Base-by-base conservation (phyloP, 2,888 invertebrate genomes). In the Acrobasis consociella region DNA sequence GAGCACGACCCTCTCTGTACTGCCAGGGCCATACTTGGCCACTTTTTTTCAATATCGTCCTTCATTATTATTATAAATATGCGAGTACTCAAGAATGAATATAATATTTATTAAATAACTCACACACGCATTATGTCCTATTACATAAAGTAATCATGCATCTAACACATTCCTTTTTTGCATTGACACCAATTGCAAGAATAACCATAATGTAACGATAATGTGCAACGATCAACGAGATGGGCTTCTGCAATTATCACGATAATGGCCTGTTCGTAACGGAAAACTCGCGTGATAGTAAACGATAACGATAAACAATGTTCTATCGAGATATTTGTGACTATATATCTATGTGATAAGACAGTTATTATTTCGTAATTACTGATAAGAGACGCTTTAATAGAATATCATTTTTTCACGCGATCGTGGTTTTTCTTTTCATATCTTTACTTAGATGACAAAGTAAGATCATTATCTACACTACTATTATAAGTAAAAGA, bases 211-310 rank as follows among this genome's bases (percentile, higher is more conserved):
- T 58, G 10, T 17, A 42, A 56, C 17, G 58, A 58, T 49, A 58
- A 49, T 49, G 9, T 11, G 22, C 17, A 13, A 49, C 13, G 10
- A 59, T 49, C 37, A 15, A 9, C 46, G 42, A 49, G 49, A 59
- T 49, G 49, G n/a, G 31, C 37, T 37, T 52, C 52, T 31, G 2
- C 37, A 49, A 49, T 37, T 49, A 59, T n/a, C 15, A 37, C n/a
- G 49, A 49, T 59, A 49, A 37, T 9, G 49, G n/a, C 2, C 42
- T 37, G 51, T 58, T 58, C 58, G 53, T 58, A 60, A 39, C 31
- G 16, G 60, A 60, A 64, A 22, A 64, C 50, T 71, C 49, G 70
- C 70, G 67, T 73, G 72, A 53, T 63, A 31, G 50, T 51, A 50
- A 50, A 60, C 53, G 62, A 64, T 71, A 65, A 66, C 55, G 66